Conservation (phyloP, 2,888 invertebrate species). For the Caenorhabditis imperialis region DNA sequence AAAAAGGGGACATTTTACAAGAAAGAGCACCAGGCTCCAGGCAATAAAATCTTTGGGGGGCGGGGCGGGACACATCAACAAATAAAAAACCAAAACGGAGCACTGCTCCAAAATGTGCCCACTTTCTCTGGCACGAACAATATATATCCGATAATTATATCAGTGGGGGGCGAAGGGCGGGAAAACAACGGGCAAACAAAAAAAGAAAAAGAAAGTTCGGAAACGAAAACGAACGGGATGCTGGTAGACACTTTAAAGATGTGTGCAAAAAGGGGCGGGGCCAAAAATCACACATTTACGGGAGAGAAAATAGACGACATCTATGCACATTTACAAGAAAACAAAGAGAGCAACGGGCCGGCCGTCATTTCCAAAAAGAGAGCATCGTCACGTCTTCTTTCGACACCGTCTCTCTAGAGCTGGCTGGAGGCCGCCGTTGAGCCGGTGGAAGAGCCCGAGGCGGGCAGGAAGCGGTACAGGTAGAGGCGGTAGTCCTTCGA, state of each 20-base stretch:
- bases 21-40: slow-evolving; percentile 47
- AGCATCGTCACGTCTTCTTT: neutral
- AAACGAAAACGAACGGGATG: neutral
- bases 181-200: slow-evolving; percentile 19
- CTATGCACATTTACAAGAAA: slow-evolving; percentile 52
- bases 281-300: slow-evolving; percentile 28
- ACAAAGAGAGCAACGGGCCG: slow-evolving; percentile 2
- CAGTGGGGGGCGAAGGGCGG: neutral
- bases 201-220: slow-evolving; percentile 2
- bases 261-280: slow-evolving; percentile 1
- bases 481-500: slow-evolving; percentile 99
- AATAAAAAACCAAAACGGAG: slow-evolving; percentile 28
- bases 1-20: slow-evolving; percentile 28
- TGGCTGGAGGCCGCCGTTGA: slow-evolving; percentile 15
- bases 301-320: slow-evolving; percentile 2
- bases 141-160: slow-evolving; percentile 5
- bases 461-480: slow-evolving; percentile 90
- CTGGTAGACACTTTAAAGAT: neutral
- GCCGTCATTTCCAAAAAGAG: slow-evolving; percentile 3
- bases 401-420: slow-evolving; percentile 1
- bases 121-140: too few species aligned
- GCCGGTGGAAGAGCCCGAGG: slow-evolving; percentile 11
- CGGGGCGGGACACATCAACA: slow-evolving; percentile 17
- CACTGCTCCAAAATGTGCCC: slow-evolving; percentile 33
- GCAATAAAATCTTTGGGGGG: slow-evolving; percentile 16